These are phyloP conservation scores for Lichenostomus cassidix DNA, from an alignment of 2,113 vertebrate species.

Conservation along the genomic window DNA sequence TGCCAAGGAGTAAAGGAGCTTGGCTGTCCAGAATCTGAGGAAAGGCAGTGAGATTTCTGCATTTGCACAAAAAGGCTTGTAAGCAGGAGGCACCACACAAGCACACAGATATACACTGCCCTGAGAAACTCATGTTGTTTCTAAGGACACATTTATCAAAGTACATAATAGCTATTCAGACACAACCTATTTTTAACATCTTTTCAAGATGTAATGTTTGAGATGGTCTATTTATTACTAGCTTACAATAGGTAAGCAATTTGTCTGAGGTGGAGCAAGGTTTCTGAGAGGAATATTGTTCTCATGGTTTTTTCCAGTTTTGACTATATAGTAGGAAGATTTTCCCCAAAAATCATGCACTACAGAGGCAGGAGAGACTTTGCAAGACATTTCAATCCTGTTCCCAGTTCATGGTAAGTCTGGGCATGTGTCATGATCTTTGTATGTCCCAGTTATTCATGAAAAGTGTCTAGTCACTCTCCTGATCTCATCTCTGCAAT, in stretches of 20 bases:
- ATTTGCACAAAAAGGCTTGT: background rate
- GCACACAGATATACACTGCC: background rate
- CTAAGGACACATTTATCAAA: background rate
- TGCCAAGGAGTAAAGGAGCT: background rate
- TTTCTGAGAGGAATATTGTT: background rate
- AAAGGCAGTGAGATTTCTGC: background rate
- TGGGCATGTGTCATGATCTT: background rate
- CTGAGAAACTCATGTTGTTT: background rate
- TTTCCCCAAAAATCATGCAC: background rate
- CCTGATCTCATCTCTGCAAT: background rate
- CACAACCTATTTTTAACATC: background rate
- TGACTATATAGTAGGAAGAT: background rate
- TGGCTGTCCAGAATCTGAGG: background rate
- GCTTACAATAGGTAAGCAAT: background rate
- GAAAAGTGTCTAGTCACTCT: background rate
- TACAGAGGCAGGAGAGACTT: background rate
- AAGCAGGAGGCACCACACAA: background rate
- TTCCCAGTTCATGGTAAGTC: background rate
- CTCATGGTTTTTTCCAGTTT: background rate
- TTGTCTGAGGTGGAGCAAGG: background rate
- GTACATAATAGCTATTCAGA: background rate
- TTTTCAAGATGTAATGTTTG: background rate
- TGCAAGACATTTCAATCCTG: background rate
- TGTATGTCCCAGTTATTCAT: background rate
- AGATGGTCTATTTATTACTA: background rate